These are phyloP conservation scores for Baryphthengus martii DNA, from an alignment of 2,113 vertebrate species.

Conservation along the genomic window DNA sequence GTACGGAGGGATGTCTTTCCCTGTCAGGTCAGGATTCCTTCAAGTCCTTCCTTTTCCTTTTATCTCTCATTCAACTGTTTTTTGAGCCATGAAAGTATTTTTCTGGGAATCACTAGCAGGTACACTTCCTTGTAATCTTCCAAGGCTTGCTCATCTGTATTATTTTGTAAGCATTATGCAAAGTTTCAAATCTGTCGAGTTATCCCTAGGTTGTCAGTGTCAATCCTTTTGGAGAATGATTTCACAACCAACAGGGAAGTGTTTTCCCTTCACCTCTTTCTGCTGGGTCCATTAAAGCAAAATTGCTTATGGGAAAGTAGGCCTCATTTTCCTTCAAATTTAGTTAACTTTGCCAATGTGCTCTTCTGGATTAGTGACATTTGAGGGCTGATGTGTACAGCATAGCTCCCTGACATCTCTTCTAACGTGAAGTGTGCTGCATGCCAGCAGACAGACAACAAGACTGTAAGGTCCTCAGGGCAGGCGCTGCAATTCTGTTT, in stretches of 20 bases:
- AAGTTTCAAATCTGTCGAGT: neutral
- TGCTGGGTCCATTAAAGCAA: neutral
- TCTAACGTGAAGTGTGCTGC: neutral
- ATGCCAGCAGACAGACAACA: neutral
- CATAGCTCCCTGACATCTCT: neutral
- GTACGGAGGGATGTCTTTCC: neutral
- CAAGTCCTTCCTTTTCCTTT: neutral
- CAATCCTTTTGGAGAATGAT: neutral
- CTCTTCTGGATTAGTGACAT: neutral
- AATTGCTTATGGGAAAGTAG: neutral
- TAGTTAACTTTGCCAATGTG: neutral
- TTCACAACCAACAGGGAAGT: neutral
- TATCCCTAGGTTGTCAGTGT: neutral
- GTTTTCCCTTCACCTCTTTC: neutral
- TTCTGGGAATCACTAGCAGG: neutral
- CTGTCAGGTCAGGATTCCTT: neutral
- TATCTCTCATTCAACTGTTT: neutral
- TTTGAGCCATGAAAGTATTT: neutral
- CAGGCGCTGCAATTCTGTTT: neutral
- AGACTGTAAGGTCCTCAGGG: neutral
- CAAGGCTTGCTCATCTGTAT: neutral
- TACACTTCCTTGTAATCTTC: neutral
- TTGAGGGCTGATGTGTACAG: neutral
- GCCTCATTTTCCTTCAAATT: neutral
- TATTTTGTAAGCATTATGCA: slow-evolving; percentile 19